phyloP scores from a whole-genome alignment of 2,797 vertebrate species.

The Brachyalestes nurse region DNA sequence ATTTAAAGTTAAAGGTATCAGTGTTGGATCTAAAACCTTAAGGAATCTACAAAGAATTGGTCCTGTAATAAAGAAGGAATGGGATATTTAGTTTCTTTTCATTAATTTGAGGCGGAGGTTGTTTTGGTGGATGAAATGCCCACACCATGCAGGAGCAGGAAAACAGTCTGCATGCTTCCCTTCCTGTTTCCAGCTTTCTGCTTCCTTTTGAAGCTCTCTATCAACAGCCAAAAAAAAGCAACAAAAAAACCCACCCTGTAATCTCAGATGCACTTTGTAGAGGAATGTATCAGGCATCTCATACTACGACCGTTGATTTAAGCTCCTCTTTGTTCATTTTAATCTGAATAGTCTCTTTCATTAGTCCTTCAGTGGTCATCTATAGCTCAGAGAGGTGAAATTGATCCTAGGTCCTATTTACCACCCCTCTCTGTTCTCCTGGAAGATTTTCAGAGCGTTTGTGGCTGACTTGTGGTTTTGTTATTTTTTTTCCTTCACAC shows the following conservation, averaged over 20 bases:
- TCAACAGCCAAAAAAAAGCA: constrained; percentile 63
- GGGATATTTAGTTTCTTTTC: constrained; percentile 2
- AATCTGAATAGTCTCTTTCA: constrained; percentile 6
- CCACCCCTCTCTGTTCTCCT: background rate
- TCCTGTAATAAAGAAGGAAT: background rate
- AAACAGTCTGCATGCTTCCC: constrained; percentile 69
- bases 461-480: too few species aligned
- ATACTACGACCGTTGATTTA: background rate
- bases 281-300: background rate
- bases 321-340: constrained; percentile 9
- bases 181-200: constrained; percentile 68
- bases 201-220: constrained; percentile 72
- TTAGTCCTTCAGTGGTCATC: background rate
- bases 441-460: background rate
- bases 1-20: background rate
- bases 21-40: background rate
- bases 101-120: constrained; percentile 27
- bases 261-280: background rate
- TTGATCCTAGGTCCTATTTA: background rate
- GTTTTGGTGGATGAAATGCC: constrained; percentile 52
- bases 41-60: background rate
- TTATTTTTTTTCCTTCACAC: too few species aligned
- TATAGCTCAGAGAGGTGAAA: constrained; percentile 5
- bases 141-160: constrained; percentile 57
- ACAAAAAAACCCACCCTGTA: constrained; percentile 16